Conservation (phyloP, 1,140 invertebrate species). For the Drosophila fuyamai region DNA sequence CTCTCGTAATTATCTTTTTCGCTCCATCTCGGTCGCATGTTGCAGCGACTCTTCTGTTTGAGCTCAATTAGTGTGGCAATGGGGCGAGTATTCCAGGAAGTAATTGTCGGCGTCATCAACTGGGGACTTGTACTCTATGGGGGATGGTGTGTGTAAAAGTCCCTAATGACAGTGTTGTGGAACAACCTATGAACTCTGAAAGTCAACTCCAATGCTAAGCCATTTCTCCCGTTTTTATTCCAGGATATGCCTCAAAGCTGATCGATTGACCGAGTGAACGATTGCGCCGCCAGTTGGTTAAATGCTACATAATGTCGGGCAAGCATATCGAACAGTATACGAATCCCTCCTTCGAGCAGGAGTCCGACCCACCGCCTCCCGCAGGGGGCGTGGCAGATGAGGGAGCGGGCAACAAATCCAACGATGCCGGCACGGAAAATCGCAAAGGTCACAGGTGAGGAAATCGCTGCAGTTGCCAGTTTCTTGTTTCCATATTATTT, state of each 20-base stretch:
- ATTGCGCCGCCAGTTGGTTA: slow-evolving; percentile 23
- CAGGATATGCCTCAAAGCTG: slow-evolving; percentile 62
- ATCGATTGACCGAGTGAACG: slow-evolving; percentile 54
- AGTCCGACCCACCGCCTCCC: slow-evolving; percentile 38
- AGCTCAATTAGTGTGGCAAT: slow-evolving; percentile 46
- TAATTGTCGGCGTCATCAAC: slow-evolving; percentile 45
- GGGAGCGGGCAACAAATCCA: slow-evolving; percentile 31
- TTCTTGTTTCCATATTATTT: slow-evolving; percentile 12
- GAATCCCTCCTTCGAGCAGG: slow-evolving; percentile 80
- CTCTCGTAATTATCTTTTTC: slow-evolving; percentile 36
- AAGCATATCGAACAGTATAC: slow-evolving; percentile 74
- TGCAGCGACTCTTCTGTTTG: slow-evolving; percentile 36
- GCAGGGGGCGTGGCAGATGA: slow-evolving; percentile 27
- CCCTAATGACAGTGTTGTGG: slow-evolving; percentile 33
- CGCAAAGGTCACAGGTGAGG: slow-evolving; percentile 83
- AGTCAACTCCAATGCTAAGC: slow-evolving; percentile 5
- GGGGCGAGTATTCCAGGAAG: slow-evolving; percentile 31
- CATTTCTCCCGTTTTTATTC: slow-evolving; percentile 6
- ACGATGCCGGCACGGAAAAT: slow-evolving; percentile 70
- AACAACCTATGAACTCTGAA: neutral
- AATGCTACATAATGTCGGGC: slow-evolving; percentile 66
- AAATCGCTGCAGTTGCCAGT: slow-evolving; percentile 55
- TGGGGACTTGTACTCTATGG: slow-evolving; percentile 6
- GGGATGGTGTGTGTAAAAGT: slow-evolving; percentile 9
- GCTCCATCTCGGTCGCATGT: slow-evolving; percentile 20